Conservation (phyloP, 2,113 vertebrate species). For the Mesocricetus auratus region DNA sequence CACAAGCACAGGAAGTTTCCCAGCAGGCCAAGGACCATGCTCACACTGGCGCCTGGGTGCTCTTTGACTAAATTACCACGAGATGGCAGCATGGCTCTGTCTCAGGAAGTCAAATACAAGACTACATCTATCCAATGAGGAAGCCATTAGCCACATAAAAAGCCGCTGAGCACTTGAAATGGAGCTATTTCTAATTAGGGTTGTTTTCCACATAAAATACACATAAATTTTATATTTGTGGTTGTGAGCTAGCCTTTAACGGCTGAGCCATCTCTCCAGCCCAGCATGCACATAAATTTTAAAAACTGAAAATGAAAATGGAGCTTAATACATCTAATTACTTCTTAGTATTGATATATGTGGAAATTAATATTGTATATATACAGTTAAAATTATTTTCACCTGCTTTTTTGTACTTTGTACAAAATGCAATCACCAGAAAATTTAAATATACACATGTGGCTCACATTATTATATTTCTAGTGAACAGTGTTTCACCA, state of each 20-base stretch:
- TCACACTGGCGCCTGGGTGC: background rate
- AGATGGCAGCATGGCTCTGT: conserved; percentile 53
- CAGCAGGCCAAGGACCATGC: background rate
- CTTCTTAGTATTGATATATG: background rate
- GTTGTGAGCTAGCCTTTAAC: no score
- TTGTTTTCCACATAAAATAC: conserved; percentile 17
- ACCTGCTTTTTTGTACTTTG: conserved; percentile 7
- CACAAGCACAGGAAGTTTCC: background rate
- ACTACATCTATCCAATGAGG: background rate
- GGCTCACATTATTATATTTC: background rate
- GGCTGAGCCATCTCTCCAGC: no score
- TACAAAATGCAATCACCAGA: background rate
- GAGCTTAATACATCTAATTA: background rate
- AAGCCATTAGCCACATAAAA: background rate
- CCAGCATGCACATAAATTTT: background rate
- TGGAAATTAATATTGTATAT: conserved; percentile 49
- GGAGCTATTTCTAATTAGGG: background rate
- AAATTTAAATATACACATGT: background rate
- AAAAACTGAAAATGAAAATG: conserved; percentile 5
- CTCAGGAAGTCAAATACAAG: background rate
- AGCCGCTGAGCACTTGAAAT: background rate
- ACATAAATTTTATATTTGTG: background rate
- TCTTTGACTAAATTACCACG: background rate
- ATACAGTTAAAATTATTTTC: conserved; percentile 40
- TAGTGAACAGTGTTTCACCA: background rate